These are phyloP conservation scores for Epinotia nisella DNA, from an alignment of 2,888 invertebrate genomes.

Conservation along the genomic window DNA sequence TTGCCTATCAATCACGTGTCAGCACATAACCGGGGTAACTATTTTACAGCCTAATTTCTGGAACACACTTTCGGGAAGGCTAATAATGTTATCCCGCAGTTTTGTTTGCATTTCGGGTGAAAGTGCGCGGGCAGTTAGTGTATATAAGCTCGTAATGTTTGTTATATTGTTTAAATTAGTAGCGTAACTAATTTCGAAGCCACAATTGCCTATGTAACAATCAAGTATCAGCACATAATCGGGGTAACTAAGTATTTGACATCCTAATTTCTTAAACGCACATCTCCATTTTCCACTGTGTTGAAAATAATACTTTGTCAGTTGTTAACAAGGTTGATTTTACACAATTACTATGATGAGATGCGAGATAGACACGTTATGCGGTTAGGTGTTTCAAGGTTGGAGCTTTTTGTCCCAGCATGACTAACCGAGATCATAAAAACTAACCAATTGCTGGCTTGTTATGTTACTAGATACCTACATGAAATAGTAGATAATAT, in stretches of 20 bases:
- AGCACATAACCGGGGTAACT: conserved; percentile 38
- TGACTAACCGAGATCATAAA: conserved; percentile 64
- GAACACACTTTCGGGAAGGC: neutral
- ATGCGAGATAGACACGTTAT: conserved; percentile 47
- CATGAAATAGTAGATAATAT: conserved; percentile 6
- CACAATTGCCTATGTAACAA: conserved; percentile 61
- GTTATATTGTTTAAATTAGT: conserved; percentile 28
- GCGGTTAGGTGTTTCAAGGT: conserved; percentile 69
- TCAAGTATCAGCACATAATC: conserved; percentile 59
- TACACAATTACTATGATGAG: neutral
- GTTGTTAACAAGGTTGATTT: neutral
- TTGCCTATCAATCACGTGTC: conserved; percentile 70
- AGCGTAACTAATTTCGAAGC: conserved; percentile 56
- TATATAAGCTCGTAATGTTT: neutral
- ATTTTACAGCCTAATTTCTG: neutral
- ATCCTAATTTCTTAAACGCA: neutral
- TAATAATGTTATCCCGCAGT: too few species aligned
- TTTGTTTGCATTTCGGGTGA: too few species aligned
- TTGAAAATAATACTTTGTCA: neutral
- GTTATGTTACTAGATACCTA: conserved; percentile 40
- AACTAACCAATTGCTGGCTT: conserved; percentile 40
- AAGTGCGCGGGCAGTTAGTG: neutral
- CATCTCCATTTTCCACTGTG: neutral
- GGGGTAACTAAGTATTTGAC: conserved; percentile 18
- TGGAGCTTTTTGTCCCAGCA: conserved; percentile 70